Base-by-base conservation (phyloP, 53 echinoderm and acorn worm species). In the Glandiceps talaboti region DNA sequence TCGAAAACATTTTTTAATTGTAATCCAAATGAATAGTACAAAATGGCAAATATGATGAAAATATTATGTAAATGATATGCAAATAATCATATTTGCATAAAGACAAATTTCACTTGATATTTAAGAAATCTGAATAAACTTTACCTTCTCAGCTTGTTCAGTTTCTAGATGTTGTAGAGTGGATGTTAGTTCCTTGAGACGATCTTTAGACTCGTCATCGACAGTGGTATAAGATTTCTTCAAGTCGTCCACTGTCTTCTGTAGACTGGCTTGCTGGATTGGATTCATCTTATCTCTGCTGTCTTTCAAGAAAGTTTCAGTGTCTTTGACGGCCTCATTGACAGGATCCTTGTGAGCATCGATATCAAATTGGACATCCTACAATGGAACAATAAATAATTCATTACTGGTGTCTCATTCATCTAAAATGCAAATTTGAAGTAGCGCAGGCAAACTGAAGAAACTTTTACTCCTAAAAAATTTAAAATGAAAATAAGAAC, bases 301-400 rank as follows among this genome's bases (percentile, higher is more conserved):
- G 77, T 91, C 86, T 33, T 81, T 87, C 30, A 97, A 82, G 91
- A 93, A 97, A 25, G 91, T 89, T 75, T 97, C 97, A 0, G 87
- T 88, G 27, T 91, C 91, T 76, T 83, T 93, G 82, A 97, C 89
- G 33, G 88, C 87, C 82, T 97, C 97, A 77, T 91, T 85, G 83
- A 97, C 93, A 1, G 89, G 87, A 27, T 74, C 82, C 25, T 91
- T 87, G 28, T 86, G 82, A 85, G 85, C 81, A 30, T 81, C 85
- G 33, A 97, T 82, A 73, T 87, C 89, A 30, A 30, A 81, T 78
- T 87, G 85, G 79, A 97, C 89, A 76, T 74, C 89, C 97, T 97
- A 79, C 32, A 31, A 45, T 14, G 74, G 30, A n/a, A 31, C 26
- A 83, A 0, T 1, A 29, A 0, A 76, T 0, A 25, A 32, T 25